Evolutionary conservation across 2,113 vertebrate species (phyloP).

Genomic region (Scalopus aquaticus): DNA sequence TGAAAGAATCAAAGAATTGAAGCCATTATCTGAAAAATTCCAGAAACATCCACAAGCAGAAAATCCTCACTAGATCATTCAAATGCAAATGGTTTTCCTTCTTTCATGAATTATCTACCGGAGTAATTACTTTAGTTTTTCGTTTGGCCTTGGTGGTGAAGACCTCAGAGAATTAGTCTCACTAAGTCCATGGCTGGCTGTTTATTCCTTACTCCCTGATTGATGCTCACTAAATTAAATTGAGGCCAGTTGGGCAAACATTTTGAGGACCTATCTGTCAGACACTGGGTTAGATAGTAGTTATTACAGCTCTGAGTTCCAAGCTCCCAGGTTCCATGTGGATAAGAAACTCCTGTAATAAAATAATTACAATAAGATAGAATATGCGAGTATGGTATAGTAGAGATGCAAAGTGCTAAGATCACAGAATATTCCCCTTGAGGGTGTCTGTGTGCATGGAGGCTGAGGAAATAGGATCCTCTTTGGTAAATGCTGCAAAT

Average conservation of each 20-base stretch:
- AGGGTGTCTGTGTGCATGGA: background rate
- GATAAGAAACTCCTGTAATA: background rate
- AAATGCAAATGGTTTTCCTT: slow-evolving; percentile 72
- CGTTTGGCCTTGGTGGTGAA: slow-evolving; percentile 57
- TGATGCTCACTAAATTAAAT: slow-evolving; percentile 71
- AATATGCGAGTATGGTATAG: too few relatives aligned
- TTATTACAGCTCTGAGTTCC: background rate
- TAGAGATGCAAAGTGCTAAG: background rate
- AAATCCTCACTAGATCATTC: slow-evolving; percentile 71
- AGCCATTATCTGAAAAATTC: slow-evolving; percentile 76
- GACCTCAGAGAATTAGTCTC: slow-evolving; percentile 49
- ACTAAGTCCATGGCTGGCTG: slow-evolving; percentile 13
- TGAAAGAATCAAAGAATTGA: slow-evolving; percentile 75
- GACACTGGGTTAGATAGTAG: background rate
- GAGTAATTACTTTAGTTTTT: slow-evolving; percentile 69
- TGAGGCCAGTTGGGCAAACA: slow-evolving; percentile 63
- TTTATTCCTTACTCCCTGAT: slow-evolving; percentile 37
- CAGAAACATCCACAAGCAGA: slow-evolving; percentile 75
- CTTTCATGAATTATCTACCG: slow-evolving; percentile 62
- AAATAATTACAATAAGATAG: background rate
- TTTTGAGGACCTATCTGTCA: background rate
- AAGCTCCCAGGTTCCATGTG: background rate
- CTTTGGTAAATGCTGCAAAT: background rate
- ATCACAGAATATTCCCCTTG: background rate
- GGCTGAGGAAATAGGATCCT: background rate